These are phyloP conservation scores for Leucosticte australis DNA, from an alignment of 2,113 vertebrate genomes.

Conservation along the genomic window DNA sequence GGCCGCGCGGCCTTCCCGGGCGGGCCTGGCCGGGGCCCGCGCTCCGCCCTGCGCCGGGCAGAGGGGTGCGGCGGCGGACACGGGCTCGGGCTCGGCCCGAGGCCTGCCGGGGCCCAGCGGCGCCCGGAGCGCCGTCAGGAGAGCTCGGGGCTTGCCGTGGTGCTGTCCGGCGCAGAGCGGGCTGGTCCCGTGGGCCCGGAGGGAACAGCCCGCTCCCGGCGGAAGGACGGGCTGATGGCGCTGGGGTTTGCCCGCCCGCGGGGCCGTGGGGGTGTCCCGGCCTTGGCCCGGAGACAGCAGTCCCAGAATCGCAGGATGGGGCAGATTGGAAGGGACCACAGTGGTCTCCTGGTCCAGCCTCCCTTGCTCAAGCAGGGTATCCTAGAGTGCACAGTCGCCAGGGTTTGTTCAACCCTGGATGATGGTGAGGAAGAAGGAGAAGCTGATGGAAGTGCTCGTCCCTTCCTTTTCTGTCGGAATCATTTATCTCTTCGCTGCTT, in stretches of 20 bases:
- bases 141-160: neutral
- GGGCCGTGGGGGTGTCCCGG: fast-evolving
- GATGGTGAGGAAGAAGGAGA: neutral
- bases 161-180: neutral
- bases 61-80: neutral
- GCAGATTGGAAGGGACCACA: too few relatives aligned
- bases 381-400: fast-evolving
- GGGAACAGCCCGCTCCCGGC: neutral
- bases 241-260: too few relatives aligned
- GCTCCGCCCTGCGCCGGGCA: neutral
- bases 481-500: neutral
- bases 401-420: fast-evolving
- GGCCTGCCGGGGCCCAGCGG: neutral
- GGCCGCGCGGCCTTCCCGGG: neutral
- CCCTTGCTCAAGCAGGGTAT: neutral
- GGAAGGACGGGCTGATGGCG: fast-evolving
- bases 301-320: neutral
- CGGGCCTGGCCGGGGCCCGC: neutral
- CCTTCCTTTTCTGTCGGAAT: neutral
- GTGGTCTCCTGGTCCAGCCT: neutral
- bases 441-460: fast-evolving
- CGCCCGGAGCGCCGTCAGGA: neutral
- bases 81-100: neutral
- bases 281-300: fast-evolving
- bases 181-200: neutral